Percentiles rank a stretch among this genome's conserved stretches.
Conservation (phyloP, 2,797 vertebrate genomes). For the Gephyroberyx darwinii region DNA sequence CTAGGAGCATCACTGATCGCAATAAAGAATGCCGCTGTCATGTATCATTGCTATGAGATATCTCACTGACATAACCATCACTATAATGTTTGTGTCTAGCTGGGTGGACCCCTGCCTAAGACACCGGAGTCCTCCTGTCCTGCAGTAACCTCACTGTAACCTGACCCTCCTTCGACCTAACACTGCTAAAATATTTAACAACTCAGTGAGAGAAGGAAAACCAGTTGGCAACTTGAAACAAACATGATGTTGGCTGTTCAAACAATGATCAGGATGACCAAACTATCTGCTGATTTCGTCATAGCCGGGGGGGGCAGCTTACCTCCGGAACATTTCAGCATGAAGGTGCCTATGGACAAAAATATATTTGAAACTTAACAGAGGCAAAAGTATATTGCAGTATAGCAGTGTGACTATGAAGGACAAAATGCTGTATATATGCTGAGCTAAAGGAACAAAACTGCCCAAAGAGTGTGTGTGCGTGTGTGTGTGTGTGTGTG, state of each 20-base stretch:
- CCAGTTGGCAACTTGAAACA: conserved; percentile 16
- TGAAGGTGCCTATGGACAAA: too few relatives aligned
- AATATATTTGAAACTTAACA: too few relatives aligned
- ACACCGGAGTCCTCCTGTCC: conserved; percentile 40
- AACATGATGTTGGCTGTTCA: not conserved
- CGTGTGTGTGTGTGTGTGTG: not conserved
- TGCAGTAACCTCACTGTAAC: conserved; percentile 56
- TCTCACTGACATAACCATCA: conserved; percentile 25
- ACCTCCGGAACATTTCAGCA: too few relatives aligned
- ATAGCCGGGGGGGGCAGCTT: too few relatives aligned
- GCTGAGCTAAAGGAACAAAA: too few relatives aligned
- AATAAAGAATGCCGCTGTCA: conserved; percentile 19
- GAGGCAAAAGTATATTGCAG: too few relatives aligned
- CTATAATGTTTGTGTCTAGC: not conserved
- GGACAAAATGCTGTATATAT: too few relatives aligned
- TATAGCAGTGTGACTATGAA: not conserved
- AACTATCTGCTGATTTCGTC: not conserved
- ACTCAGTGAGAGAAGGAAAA: conserved; percentile 28
- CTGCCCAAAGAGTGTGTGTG: not conserved
- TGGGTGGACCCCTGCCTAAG: conserved; percentile 13
- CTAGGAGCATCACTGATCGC: conserved; percentile 2
- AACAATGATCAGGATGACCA: not conserved
- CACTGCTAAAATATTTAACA: conserved; percentile 75
- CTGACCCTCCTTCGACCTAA: conserved; percentile 38
- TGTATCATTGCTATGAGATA: conserved; percentile 39